Conservation (phyloP, 2,113 vertebrate genomes). For the Hirundichthys speculiger region DNA sequence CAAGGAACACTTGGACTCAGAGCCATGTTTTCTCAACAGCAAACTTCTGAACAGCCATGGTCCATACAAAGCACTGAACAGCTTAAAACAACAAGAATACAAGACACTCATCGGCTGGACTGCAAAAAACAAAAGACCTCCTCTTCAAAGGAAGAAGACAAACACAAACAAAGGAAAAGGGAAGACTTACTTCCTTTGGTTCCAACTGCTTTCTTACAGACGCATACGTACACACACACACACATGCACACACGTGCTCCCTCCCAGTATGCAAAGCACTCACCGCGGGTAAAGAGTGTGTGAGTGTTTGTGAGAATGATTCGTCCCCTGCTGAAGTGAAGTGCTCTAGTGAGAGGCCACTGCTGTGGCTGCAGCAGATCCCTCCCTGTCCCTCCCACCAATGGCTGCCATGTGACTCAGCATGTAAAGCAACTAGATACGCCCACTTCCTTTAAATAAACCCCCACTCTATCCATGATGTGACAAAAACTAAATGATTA, state of each 20-base stretch:
- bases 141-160: conserved; percentile 4
- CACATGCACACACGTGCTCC: conserved; percentile 9
- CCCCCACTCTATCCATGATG: background rate
- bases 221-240: conserved; percentile 4
- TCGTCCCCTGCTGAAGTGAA: conserved; percentile 62
- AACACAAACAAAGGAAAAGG: background rate
- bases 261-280: conserved; percentile 59
- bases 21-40: too few species aligned
- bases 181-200: conserved; percentile 3
- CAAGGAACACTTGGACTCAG: too few species aligned
- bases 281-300: conserved; percentile 66
- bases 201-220: conserved; percentile 12
- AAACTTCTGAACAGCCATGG: too few species aligned
- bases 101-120: conserved; percentile 10
- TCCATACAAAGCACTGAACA: background rate
- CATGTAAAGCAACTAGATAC: conserved; percentile 48
- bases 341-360: conserved; percentile 69
- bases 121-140: conserved; percentile 35
- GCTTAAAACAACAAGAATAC: conserved; percentile 13
- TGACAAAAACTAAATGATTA: background rate
- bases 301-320: conserved; percentile 46
- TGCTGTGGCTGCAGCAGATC: conserved; percentile 58
- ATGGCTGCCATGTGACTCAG: conserved; percentile 69
- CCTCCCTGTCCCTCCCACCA: conserved; percentile 59
- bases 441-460: conserved; percentile 65